Percentiles rank a stretch among this genome's conserved stretches.
These are phyloP conservation scores for Cephus pygmeus DNA, from an alignment of 2,888 invertebrate species.

Conservation along the genomic window DNA sequence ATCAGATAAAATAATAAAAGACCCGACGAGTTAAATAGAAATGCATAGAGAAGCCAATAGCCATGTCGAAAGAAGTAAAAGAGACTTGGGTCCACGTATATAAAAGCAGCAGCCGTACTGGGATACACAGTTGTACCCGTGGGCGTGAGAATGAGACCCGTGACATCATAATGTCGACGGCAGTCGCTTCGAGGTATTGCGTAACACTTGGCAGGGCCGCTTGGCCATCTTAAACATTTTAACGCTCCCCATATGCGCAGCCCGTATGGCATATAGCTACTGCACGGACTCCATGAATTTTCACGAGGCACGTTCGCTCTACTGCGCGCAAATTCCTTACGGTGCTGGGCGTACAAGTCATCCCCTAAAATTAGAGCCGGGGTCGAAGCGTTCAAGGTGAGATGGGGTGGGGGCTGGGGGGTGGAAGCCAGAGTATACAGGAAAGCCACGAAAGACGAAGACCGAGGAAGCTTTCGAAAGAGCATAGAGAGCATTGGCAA, in stretches of 20 bases:
- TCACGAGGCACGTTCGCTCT: not conserved
- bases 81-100: not conserved
- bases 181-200: not conserved
- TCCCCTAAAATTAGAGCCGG: slow-evolving; percentile 17
- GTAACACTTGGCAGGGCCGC: slow-evolving; percentile 3
- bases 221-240: slow-evolving; percentile 4
- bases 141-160: slow-evolving; percentile 1
- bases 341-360: slow-evolving; percentile 7
- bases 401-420: not conserved
- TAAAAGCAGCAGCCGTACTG: not conserved
- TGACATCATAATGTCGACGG: slow-evolving; percentile 5
- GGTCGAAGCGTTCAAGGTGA: slow-evolving; percentile 13
- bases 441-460: not conserved
- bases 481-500: not conserved
- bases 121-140: not conserved
- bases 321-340: slow-evolving; percentile 18
- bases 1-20: not conserved
- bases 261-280: not conserved
- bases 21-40: no score
- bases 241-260: not conserved
- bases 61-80: no score
- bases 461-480: not conserved
- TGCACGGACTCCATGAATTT: not conserved
- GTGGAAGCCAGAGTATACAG: no score
- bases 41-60: no score